Evolutionary conservation across 2,797 vertebrate genomes (phyloP).

Genomic region (Poecilia gillii): DNA sequence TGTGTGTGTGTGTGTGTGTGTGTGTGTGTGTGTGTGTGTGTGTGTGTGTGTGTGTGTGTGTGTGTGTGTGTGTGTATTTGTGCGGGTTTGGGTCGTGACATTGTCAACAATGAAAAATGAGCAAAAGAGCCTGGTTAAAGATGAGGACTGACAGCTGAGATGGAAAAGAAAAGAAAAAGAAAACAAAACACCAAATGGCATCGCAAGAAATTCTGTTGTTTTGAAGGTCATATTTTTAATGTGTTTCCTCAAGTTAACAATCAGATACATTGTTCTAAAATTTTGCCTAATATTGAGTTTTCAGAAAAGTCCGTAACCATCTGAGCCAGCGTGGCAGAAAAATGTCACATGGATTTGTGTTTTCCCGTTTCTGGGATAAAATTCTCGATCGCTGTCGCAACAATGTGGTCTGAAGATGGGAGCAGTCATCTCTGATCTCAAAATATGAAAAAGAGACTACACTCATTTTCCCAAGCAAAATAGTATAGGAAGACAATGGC

Average conservation of each 20-base stretch:
- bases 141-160: conserved; percentile 36
- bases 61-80: conserved; percentile 9
- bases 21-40: too few species aligned
- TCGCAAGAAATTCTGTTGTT: not conserved
- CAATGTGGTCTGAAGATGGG: not conserved
- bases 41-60: not conserved
- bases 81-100: conserved; percentile 30
- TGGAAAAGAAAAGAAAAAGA: not conserved
- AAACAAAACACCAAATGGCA: not conserved
- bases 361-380: not conserved
- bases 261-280: not conserved
- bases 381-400: not conserved
- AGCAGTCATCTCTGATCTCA: not conserved
- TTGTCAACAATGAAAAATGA: conserved; percentile 52
- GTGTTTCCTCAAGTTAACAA: not conserved
- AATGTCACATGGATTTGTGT: not conserved
- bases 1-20: too few species aligned
- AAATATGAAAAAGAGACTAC: too few species aligned
- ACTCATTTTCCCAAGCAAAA: too few species aligned
- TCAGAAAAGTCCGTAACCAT: not conserved
- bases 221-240: not conserved
- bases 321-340: not conserved
- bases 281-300: not conserved
- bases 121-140: conserved; percentile 30
- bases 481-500: too few species aligned